Evolutionary conservation across 2,888 invertebrate genomes (phyloP).

Genomic region (Drosophila pseudotakahashii): DNA sequence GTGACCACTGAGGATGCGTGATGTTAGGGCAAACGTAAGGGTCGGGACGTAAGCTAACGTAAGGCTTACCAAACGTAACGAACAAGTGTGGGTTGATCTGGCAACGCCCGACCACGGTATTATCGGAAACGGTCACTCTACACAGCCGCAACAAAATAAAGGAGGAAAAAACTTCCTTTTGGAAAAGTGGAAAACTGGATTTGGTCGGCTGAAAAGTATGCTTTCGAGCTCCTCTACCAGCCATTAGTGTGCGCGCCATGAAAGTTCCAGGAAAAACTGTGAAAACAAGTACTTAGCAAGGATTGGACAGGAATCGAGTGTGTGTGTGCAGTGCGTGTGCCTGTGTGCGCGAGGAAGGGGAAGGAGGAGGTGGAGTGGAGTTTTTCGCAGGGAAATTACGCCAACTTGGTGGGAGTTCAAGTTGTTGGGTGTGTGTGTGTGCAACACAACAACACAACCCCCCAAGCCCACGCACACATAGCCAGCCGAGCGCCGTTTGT

Average conservation of each 20-base stretch:
- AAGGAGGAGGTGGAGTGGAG: constrained; percentile 23
- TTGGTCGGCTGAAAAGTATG: constrained; percentile 55
- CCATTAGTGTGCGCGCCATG: constrained; percentile 2
- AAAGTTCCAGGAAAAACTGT: constrained; percentile 6
- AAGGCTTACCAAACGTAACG: too few relatives aligned
- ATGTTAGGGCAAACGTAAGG: too few relatives aligned
- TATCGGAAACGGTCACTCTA: too few relatives aligned
- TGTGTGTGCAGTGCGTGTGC: neutral
- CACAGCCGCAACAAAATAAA: too few relatives aligned
- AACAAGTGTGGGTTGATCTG: too few relatives aligned
- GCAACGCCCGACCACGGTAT: too few relatives aligned
- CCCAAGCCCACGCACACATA: constrained; percentile 56
- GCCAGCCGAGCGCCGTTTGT: constrained; percentile 57
- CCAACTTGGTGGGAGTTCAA: constrained; percentile 75
- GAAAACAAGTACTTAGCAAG: neutral
- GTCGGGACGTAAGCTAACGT: too few relatives aligned
- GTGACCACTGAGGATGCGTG: too few relatives aligned
- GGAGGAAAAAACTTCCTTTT: constrained; percentile 49
- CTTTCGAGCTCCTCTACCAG: constrained; percentile 39
- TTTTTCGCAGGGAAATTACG: constrained; percentile 58
- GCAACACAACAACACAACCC: constrained; percentile 58
- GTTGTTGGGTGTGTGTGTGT: constrained; percentile 53
- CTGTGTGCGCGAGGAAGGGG: neutral
- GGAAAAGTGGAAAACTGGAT: constrained; percentile 73
- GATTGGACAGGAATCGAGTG: constrained; percentile 9